These are phyloP conservation scores for Coilia nasus DNA, from an alignment of 2,797 vertebrate genomes.

Conservation along the genomic window DNA sequence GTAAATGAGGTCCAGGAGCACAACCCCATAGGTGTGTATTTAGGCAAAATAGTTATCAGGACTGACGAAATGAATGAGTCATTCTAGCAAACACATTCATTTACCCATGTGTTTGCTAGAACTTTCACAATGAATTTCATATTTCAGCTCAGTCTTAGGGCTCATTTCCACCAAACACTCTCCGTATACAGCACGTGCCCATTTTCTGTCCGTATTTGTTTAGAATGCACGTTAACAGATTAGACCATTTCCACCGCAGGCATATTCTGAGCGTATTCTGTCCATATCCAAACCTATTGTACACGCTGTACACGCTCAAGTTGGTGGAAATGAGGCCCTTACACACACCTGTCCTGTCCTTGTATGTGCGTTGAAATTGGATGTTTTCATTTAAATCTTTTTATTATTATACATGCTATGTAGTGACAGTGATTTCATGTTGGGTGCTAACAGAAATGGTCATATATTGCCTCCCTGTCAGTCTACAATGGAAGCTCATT, in stretches of 20 bases:
- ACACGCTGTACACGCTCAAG: too few relatives aligned
- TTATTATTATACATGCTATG: neutral
- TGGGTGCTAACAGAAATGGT: slow-evolving; percentile 4
- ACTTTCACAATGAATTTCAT: neutral
- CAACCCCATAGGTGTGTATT: neutral
- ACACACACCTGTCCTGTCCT: too few relatives aligned
- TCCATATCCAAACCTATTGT: too few relatives aligned
- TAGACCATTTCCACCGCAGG: too few relatives aligned
- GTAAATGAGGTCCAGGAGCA: neutral
- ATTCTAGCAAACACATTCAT: neutral
- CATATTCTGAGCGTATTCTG: too few relatives aligned
- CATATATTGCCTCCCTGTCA: neutral
- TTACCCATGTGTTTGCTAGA: neutral
- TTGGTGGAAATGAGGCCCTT: too few relatives aligned
- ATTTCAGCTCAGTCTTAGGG: neutral
- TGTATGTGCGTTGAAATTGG: neutral
- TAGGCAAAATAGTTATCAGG: neutral
- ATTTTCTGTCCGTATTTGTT: too few relatives aligned
- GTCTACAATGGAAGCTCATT: neutral
- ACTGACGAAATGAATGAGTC: neutral
- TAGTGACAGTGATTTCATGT: neutral
- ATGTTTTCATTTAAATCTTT: neutral
- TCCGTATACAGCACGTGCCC: too few relatives aligned
- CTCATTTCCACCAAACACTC: too few relatives aligned
- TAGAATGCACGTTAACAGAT: too few relatives aligned